Percentiles rank a stretch among this genome's conserved stretches.
Conservation (phyloP, 2,888 invertebrate species). For the Ecliptopera silaceata region DNA sequence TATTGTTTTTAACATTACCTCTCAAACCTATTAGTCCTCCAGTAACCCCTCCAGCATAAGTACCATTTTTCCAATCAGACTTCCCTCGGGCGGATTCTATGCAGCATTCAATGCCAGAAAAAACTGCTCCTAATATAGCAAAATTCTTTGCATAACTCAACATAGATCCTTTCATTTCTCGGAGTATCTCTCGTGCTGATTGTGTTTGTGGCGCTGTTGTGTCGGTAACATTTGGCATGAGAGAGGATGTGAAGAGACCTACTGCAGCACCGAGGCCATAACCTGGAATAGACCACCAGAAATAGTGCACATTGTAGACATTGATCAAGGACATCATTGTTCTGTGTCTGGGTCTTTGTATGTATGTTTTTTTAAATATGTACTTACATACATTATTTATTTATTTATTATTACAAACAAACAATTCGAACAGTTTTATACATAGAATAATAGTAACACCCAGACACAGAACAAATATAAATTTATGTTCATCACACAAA, state of each 20-base stretch:
- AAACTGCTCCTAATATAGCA: conserved; percentile 96
- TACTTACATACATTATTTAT: too few relatives aligned
- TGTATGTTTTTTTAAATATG: too few relatives aligned
- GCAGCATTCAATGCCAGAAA: conserved; percentile 96
- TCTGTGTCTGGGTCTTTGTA: too few relatives aligned
- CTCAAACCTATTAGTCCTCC: conserved; percentile 95
- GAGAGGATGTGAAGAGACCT: conserved; percentile 97
- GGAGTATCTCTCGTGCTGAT: conserved; percentile 92
- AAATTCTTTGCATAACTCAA: conserved; percentile 98
- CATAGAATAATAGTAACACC: too few relatives aligned
- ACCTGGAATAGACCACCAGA: conserved; percentile 85
- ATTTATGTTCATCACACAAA: too few relatives aligned
- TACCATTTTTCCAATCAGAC: conserved; percentile 98
- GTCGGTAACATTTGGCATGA: conserved; percentile 93
- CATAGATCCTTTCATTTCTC: conserved; percentile 96
- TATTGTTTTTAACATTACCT: too few relatives aligned
- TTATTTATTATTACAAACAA: too few relatives aligned
- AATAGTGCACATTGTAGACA: background rate
- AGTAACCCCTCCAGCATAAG: conserved; percentile 96
- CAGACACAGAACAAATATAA: too few relatives aligned
- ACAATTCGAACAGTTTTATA: too few relatives aligned
- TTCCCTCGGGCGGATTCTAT: conserved; percentile 98
- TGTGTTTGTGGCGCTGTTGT: conserved; percentile 87
- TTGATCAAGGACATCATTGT: too few relatives aligned
- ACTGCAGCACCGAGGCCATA: conserved; percentile 97